Evolutionary conservation across 1,140 invertebrate genomes (phyloP).

Genomic region (Cecropterus lyciades): DNA sequence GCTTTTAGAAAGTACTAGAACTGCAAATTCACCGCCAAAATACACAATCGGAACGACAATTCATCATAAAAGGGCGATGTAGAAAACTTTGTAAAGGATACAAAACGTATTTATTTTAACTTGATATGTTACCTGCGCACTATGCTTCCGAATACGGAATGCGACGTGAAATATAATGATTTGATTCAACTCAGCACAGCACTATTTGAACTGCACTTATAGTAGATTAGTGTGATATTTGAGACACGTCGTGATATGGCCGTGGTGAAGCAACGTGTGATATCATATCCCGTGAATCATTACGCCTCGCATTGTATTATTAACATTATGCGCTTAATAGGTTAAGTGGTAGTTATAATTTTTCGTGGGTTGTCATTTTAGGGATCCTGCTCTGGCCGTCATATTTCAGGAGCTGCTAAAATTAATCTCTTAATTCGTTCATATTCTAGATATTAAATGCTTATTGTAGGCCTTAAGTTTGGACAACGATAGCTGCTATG

Average conservation of each 20-base stretch:
- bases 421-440: neutral
- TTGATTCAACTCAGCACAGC: constrained; percentile 30
- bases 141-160: neutral
- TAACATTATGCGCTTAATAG: constrained; percentile 65
- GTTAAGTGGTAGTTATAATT: constrained; percentile 68
- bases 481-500: neutral
- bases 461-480: neutral
- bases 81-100: constrained; percentile 6
- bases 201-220: constrained; percentile 71
- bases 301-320: constrained; percentile 44
- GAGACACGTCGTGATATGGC: constrained; percentile 60
- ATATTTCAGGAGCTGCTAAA: neutral
- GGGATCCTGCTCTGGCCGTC: neutral
- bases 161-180: constrained; percentile 4
- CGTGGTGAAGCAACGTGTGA: constrained; percentile 62
- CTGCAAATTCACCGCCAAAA: constrained; percentile 11
- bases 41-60: constrained; percentile 1
- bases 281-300: constrained; percentile 78
- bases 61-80: neutral
- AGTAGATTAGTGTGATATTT: constrained; percentile 58
- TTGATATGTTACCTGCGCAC: constrained; percentile 6
- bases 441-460: neutral
- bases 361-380: constrained; percentile 41
- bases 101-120: neutral
- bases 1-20: constrained; percentile 21